A percentile compares a stretch with the other conserved stretches of the same genome.
These are phyloP conservation scores for Phenacoccus solenopsis DNA, from an alignment of 1,140 invertebrate genomes.

Conservation along the genomic window DNA sequence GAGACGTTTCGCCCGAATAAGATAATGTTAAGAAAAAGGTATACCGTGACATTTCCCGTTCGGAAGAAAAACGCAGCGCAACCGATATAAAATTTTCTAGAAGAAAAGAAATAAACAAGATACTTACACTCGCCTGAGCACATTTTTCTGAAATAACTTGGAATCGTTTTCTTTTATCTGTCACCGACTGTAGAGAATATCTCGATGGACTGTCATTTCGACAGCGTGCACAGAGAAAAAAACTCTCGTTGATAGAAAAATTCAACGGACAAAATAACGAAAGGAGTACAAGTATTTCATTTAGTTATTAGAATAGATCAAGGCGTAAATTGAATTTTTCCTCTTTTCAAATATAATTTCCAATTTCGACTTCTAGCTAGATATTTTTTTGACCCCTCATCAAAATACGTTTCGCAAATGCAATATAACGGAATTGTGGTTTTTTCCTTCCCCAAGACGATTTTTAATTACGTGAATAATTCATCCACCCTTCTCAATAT, in stretches of 20 bases:
- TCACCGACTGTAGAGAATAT: not conserved
- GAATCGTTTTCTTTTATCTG: conserved; percentile 16
- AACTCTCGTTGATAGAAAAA: no score
- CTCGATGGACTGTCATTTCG: conserved; percentile 14
- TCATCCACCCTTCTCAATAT: not conserved
- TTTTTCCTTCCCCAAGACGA: no score
- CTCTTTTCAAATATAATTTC: no score
- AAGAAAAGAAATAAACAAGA: conserved; percentile 16
- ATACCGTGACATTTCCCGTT: conserved; percentile 8
- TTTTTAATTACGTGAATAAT: not conserved
- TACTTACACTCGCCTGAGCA: conserved; percentile 16
- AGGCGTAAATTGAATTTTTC: no score
- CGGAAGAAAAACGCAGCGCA: not conserved
- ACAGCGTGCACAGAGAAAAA: no score
- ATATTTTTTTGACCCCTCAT: no score
- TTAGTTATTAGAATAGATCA: no score
- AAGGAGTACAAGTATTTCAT: no score
- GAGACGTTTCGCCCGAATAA: not conserved
- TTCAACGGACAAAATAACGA: no score
- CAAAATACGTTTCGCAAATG: no score
- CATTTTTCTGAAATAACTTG: conserved; percentile 1
- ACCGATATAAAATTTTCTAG: conserved; percentile 12
- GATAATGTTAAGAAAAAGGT: not conserved
- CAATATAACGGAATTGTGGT: no score
- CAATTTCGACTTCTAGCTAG: no score